phyloP scores from a whole-genome alignment of 2,888 invertebrate genomes.

The Cremastinae sp. region DNA sequence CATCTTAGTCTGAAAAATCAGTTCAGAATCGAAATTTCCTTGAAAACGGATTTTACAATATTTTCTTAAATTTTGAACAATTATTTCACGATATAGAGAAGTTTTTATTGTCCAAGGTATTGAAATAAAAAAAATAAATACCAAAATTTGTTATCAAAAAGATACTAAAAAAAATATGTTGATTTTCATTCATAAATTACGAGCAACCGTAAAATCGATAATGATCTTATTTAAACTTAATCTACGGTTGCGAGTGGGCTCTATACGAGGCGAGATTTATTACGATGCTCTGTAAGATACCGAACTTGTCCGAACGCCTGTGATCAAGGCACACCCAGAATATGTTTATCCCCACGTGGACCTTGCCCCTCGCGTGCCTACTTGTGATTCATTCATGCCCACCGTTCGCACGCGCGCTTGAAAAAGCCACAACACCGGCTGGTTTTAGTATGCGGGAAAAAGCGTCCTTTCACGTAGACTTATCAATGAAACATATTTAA shows the following conservation, averaged over 20 bases:
- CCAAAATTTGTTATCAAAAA: too few species aligned
- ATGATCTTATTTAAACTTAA: constrained; percentile 11
- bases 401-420: constrained; percentile 9
- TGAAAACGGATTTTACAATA: too few species aligned
- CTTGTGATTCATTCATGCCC: constrained; percentile 57
- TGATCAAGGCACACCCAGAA: constrained; percentile 48
- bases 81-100: too few species aligned
- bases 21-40: not conserved
- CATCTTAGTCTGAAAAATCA: not conserved
- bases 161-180: too few species aligned
- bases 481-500: constrained; percentile 13
- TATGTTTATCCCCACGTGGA: constrained; percentile 50
- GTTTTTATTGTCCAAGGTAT: too few species aligned
- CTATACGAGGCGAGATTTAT: constrained; percentile 27
- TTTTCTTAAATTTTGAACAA: too few species aligned
- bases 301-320: constrained; percentile 32
- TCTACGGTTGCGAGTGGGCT: constrained; percentile 24
- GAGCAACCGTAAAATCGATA: not conserved
- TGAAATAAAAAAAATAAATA: too few species aligned
- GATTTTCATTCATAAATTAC: not conserved
- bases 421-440: not conserved
- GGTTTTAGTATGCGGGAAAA: constrained; percentile 32
- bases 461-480: constrained; percentile 11
- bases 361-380: constrained; percentile 44
- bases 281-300: constrained; percentile 32